phyloP scores from a whole-genome alignment of 2,797 vertebrate genomes.

The Gadopsis bispinosus region DNA sequence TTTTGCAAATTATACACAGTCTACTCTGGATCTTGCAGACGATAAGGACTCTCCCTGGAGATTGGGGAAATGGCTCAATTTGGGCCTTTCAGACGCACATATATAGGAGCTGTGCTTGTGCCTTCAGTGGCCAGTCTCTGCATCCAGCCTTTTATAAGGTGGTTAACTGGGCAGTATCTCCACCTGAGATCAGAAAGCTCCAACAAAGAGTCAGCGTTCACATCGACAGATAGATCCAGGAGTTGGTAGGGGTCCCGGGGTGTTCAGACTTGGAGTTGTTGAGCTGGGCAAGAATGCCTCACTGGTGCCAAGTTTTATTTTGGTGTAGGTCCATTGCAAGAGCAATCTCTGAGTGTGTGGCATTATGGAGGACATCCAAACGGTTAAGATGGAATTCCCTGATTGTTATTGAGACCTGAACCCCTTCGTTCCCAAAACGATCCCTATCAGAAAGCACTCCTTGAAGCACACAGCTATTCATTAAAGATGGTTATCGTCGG shows the following conservation, averaged over 20 bases:
- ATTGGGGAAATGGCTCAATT: conserved; percentile 82
- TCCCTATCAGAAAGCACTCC: conserved; percentile 84
- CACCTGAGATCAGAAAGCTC: conserved; percentile 82
- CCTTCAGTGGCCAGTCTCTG: conserved; percentile 65
- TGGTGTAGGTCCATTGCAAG: conserved; percentile 85
- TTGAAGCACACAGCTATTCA: conserved; percentile 86
- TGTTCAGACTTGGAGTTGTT: conserved; percentile 71
- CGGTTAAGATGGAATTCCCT: conserved; percentile 87
- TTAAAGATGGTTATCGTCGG: conserved; percentile 87
- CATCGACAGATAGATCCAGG: conserved; percentile 72
- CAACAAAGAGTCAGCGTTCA: conserved; percentile 78
- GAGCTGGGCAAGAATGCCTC: conserved; percentile 74
- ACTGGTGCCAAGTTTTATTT: conserved; percentile 85
- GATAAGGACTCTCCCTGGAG: conserved; percentile 82
- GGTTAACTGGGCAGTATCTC: conserved; percentile 75
- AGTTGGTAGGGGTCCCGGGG: conserved; percentile 47
- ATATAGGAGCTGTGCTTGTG: conserved; percentile 73
- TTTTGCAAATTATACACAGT: conserved; percentile 85
- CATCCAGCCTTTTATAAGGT: conserved; percentile 64
- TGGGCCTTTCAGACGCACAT: conserved; percentile 79
- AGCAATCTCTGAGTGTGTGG: conserved; percentile 88
- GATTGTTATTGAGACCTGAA: conserved; percentile 88
- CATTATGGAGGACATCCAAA: conserved; percentile 88
- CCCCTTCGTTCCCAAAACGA: conserved; percentile 82
- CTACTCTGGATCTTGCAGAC: conserved; percentile 75